A percentile compares a stretch with the other conserved stretches of the same genome.
phyloP scores from a whole-genome alignment of 2,888 invertebrate species.

The Athrips mouffetella region DNA sequence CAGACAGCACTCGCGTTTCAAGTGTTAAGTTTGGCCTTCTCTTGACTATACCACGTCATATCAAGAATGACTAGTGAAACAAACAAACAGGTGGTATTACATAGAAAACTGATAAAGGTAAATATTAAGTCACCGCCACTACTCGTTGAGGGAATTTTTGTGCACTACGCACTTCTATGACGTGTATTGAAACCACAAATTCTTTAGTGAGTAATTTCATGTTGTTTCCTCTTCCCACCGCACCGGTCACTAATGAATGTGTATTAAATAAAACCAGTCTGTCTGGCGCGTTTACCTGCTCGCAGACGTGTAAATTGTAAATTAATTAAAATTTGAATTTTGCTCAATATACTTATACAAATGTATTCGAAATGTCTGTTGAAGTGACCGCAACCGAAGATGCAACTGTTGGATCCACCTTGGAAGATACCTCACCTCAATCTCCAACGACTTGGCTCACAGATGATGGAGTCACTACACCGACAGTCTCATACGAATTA shows the following conservation, averaged over 20 bases:
- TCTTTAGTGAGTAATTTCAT: conserved; percentile 51
- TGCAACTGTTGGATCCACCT: conserved; percentile 22
- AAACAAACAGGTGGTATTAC: conserved; percentile 1
- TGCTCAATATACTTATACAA: too few relatives aligned
- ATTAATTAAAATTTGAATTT: conserved; percentile 18
- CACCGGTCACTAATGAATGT: conserved; percentile 17
- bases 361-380: conserved; percentile 42
- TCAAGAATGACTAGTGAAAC: background rate
- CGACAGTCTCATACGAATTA: conserved; percentile 18
- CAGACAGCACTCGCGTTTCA: too few relatives aligned
- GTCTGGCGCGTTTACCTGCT: conserved; percentile 29
- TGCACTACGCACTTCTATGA: conserved; percentile 42
- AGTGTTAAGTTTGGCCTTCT: too few relatives aligned
- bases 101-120: conserved; percentile 20
- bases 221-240: conserved; percentile 54
- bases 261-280: conserved; percentile 35
- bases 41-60: background rate
- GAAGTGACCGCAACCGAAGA: conserved; percentile 31
- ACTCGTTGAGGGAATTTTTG: conserved; percentile 23
- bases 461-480: conserved; percentile 24
- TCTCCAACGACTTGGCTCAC: conserved; percentile 22
- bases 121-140: background rate
- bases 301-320: conserved; percentile 22
- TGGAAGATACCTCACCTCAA: conserved; percentile 19
- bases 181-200: conserved; percentile 55